Percentiles rank a stretch among this genome's conserved stretches.
Conservation (phyloP, 2,888 invertebrate genomes). For the Conistra vaccinii region DNA sequence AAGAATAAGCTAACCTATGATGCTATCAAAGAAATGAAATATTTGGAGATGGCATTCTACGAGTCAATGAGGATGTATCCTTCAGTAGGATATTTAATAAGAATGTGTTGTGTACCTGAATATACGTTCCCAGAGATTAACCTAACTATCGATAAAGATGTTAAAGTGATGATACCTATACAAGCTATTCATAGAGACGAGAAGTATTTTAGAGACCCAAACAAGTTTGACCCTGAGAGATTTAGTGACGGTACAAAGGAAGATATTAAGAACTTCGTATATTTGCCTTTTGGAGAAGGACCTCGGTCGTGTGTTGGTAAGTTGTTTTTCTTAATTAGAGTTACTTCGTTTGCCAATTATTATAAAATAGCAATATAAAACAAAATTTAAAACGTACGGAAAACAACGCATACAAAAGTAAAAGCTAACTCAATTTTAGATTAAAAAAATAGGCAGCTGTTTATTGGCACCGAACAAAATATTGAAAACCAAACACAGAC, state of each 20-base stretch:
- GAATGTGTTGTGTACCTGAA: conserved; percentile 80
- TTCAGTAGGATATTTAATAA: conserved; percentile 81
- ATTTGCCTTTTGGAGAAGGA: conserved; percentile 85
- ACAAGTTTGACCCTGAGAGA: conserved; percentile 83
- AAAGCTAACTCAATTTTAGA: neutral
- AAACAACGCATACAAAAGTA: too few relatives aligned
- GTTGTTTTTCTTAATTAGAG: conserved; percentile 49
- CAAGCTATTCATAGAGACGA: conserved; percentile 85
- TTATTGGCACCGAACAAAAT: neutral
- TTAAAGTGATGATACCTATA: conserved; percentile 81
- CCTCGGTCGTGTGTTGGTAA: conserved; percentile 86
- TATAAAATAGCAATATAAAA: neutral
- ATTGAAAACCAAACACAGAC: neutral
- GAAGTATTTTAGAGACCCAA: conserved; percentile 81
- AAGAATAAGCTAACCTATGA: conserved; percentile 82
- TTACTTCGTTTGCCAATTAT: too few relatives aligned
- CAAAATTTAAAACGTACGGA: neutral
- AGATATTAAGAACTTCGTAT: conserved; percentile 77
- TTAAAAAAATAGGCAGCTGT: too few relatives aligned
- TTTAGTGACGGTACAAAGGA: conserved; percentile 77
- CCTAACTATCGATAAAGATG: conserved; percentile 80
- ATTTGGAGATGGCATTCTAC: conserved; percentile 83
- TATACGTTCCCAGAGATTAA: conserved; percentile 84
- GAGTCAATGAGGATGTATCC: conserved; percentile 87
- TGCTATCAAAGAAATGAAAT: conserved; percentile 84